Conservation (phyloP, 2,888 invertebrate species). For the Agrochola litura region DNA sequence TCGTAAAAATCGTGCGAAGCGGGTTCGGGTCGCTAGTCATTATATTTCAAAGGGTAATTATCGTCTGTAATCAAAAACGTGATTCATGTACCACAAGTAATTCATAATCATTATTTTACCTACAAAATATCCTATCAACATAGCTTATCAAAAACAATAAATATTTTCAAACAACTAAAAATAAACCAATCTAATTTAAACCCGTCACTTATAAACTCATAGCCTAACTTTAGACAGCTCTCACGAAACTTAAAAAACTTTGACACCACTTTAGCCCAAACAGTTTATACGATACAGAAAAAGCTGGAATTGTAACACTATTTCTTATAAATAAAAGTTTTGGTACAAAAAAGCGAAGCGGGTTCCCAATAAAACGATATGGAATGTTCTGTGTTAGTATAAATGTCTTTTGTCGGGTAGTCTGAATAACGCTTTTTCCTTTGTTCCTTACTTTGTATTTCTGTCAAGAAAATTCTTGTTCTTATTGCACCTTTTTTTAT, state of each 20-base stretch:
- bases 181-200: constrained; percentile 16
- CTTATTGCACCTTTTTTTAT: constrained; percentile 22
- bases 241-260: constrained; percentile 25
- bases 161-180: constrained; percentile 6
- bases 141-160: not conserved
- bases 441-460: constrained; percentile 42
- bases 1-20: no score
- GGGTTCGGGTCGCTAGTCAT: no score
- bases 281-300: constrained; percentile 28
- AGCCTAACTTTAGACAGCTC: constrained; percentile 23
- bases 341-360: constrained; percentile 58
- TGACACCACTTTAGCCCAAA: constrained; percentile 24
- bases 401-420: constrained; percentile 61
- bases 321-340: constrained; percentile 62
- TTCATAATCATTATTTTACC: not conserved
- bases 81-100: not conserved
- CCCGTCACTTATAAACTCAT: constrained; percentile 19
- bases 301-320: constrained; percentile 48
- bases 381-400: constrained; percentile 63
- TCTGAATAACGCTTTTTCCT: constrained; percentile 51
- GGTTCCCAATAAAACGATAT: constrained; percentile 67
- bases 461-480: constrained; percentile 38
- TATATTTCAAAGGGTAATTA: not conserved
- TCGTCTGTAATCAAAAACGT: not conserved
- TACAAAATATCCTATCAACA: not conserved